A percentile compares a stretch with the other conserved stretches of the same genome.
Conservation (phyloP, 2,888 invertebrate genomes). For the Tenthredo notha region DNA sequence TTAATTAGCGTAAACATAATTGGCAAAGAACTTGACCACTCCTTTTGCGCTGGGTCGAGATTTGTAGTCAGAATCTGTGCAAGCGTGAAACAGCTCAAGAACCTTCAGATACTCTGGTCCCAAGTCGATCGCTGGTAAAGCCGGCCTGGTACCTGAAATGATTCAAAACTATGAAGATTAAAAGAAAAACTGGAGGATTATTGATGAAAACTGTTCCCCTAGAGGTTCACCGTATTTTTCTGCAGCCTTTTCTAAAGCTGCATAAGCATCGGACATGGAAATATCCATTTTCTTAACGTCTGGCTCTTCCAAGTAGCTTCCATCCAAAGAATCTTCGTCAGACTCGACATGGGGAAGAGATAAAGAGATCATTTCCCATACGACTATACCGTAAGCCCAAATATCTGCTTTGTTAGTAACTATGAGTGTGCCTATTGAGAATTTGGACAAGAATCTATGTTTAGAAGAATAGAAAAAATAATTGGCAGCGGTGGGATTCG, state of each 20-base stretch:
- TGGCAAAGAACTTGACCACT: constrained; percentile 78
- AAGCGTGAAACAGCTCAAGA: constrained; percentile 85
- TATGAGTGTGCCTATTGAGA: constrained; percentile 75
- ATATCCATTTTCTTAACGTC: constrained; percentile 55
- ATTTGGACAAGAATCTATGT: neutral
- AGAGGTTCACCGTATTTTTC: constrained; percentile 53
- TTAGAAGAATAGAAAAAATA: neutral
- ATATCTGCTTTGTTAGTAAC: constrained; percentile 88
- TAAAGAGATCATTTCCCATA: constrained; percentile 91
- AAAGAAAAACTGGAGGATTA: constrained; percentile 13
- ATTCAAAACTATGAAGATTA: constrained; percentile 25
- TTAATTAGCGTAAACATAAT: constrained; percentile 67
- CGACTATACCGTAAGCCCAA: constrained; percentile 88
- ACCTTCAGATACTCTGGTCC: constrained; percentile 83
- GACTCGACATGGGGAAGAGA: constrained; percentile 83
- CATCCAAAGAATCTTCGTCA: constrained; percentile 63
- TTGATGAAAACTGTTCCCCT: neutral
- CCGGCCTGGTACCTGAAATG: constrained; percentile 84
- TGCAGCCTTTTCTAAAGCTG: constrained; percentile 50
- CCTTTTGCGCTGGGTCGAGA: constrained; percentile 83
- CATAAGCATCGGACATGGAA: neutral
- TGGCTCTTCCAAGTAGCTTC: constrained; percentile 67
- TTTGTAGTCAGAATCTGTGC: constrained; percentile 83
- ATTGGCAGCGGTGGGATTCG: constrained; percentile 71
- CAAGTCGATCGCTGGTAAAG: constrained; percentile 83